Evolutionary conservation across 2,888 invertebrate genomes (phyloP).

Genomic region (Leuctra nigra): DNA sequence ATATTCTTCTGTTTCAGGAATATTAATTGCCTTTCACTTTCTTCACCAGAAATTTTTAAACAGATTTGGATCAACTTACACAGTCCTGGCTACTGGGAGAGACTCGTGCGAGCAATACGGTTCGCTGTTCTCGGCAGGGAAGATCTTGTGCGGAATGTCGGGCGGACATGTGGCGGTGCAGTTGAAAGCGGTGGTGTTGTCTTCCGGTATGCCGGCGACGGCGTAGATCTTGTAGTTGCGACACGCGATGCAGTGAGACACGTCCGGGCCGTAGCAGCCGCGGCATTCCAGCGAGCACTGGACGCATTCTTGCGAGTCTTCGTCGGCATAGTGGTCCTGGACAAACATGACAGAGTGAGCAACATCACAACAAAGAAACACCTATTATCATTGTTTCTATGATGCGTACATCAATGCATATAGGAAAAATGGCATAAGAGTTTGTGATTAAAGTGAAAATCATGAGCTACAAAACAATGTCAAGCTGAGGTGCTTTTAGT

Average conservation of each 20-base stretch:
- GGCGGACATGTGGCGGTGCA: constrained; percentile 80
- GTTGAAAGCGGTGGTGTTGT: constrained; percentile 65
- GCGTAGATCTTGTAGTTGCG: constrained; percentile 66
- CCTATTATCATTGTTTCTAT: not conserved
- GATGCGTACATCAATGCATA: not conserved
- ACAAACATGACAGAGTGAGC: no score
- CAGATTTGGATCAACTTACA: constrained; percentile 33
- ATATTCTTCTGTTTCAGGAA: no score
- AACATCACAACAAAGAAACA: not conserved
- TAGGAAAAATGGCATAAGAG: no score
- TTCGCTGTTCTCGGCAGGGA: constrained; percentile 57
- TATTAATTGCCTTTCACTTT: no score
- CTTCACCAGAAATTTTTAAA: no score
- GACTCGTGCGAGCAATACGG: constrained; percentile 61
- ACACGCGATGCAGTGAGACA: constrained; percentile 70
- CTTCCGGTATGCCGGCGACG: constrained; percentile 47
- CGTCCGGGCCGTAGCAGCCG: constrained; percentile 71
- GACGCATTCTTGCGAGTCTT: constrained; percentile 53
- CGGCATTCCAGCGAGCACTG: constrained; percentile 69
- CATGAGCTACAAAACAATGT: no score
- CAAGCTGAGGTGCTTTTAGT: no score
- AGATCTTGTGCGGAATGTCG: constrained; percentile 70
- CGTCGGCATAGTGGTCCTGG: constrained; percentile 73
- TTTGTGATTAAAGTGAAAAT: no score
- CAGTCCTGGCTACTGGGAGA: constrained; percentile 37